Base-by-base conservation (phyloP, 2,113 vertebrate genomes). In the Rhynchomys soricoides region DNA sequence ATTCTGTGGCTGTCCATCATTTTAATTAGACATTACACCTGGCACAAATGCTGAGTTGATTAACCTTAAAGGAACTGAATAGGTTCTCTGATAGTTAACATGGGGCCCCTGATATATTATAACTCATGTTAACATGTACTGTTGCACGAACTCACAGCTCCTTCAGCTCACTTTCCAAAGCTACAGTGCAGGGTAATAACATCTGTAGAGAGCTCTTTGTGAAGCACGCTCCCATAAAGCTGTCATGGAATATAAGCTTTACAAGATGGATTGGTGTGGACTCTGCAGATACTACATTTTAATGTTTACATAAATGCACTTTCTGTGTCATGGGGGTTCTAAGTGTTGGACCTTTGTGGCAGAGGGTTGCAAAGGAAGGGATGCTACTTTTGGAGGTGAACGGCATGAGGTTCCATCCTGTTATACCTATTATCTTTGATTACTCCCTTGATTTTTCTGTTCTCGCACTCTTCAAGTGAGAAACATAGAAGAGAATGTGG, bases 21-120 rank as follows among this genome's bases (percentile, higher is more conserved):
- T 98, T 99, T 99, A 99, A 99, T 99, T 98, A 98, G 98, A 97
- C 98, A 98, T 98, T 98, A 98, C 97, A 99, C 98, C 98, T 99
- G 98, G 98, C 98, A 99, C 98, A 98, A 99, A 99, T 98, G 98
- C 98, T 83, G 97, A 98, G 98, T 98, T 99, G 98, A 99, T 99
- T 99, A 99, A 99, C 98, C 98, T 99, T 98, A 99, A 98, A 99
- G 98, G 98, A 98, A 97, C 98, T 96, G 98, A 98, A 98, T 98
- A 98, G 96, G 97, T 97, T 98, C 97, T 96, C 96, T 96, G 97
- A 98, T 98, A 96, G 93, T 99, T 99, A 99, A 98, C 98, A 98
- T 21, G 0, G 97, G 98, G 98, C 98, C 98, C 98, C 98, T 98
- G 98, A 98, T 98, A 99, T 97, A 73, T 97, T 97, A 98, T 98